These are phyloP conservation scores for Tridacna gigas DNA, from an alignment of 2,888 invertebrate species.

Conservation along the genomic window DNA sequence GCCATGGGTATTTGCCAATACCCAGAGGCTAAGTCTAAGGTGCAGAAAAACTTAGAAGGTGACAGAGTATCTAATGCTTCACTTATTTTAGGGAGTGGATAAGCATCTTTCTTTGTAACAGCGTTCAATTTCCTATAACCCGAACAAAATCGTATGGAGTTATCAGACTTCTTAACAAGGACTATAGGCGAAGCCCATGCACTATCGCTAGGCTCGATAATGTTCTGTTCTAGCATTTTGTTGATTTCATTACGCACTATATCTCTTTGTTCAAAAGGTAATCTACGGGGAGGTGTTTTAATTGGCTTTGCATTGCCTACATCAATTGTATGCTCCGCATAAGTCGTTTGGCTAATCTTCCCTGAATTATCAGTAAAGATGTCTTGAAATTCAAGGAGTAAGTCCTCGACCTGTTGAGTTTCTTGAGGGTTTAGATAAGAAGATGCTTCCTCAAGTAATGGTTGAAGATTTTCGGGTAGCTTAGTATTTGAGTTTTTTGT, in stretches of 20 bases:
- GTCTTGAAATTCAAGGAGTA: not conserved
- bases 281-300: conserved; percentile 6
- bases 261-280: conserved; percentile 10
- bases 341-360: conserved; percentile 1
- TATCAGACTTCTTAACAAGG: not conserved
- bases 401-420: not conserved
- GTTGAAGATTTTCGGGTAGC: conserved; percentile 6
- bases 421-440: not conserved
- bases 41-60: conserved; percentile 3
- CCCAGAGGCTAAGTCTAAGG: conserved; percentile 9
- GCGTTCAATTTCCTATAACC: not conserved
- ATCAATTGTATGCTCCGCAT: conserved; percentile 18
- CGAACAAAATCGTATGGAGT: not conserved
- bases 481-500: not conserved
- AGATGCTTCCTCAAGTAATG: conserved; percentile 13
- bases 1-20: conserved; percentile 4
- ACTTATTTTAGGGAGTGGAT: conserved; percentile 5
- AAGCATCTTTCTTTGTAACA: conserved; percentile 3
- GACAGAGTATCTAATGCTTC: not conserved
- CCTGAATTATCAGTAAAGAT: conserved; percentile 7
- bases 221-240: conserved; percentile 5
- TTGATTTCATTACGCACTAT: not conserved
- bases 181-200: conserved; percentile 9
- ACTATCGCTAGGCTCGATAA: conserved; percentile 2
- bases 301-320: conserved; percentile 2